Conservation (phyloP, 1,140 invertebrate genomes). For the Listronotus oregonensis region DNA sequence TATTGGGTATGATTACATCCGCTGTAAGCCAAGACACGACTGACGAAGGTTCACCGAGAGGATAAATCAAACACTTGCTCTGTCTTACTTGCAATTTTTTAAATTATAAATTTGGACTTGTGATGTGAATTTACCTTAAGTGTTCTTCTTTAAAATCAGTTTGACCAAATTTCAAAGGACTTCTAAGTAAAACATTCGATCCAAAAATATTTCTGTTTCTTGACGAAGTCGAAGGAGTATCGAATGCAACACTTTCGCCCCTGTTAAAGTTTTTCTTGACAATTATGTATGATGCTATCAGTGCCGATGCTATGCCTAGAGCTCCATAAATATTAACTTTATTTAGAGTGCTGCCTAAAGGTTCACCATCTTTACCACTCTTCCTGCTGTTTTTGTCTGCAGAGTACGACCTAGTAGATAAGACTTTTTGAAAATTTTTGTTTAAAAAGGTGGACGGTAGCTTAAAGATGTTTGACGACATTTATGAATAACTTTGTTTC, state of each 20-base stretch:
- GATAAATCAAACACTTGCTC: no score
- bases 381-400: not conserved
- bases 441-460: not conserved
- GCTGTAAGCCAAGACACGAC: no score
- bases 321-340: slow-evolving; percentile 23
- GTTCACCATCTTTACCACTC: not conserved
- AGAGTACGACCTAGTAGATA: slow-evolving; percentile 10
- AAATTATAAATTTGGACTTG: no score
- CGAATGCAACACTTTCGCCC: not conserved
- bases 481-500: not conserved
- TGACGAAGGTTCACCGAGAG: no score
- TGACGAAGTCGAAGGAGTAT: no score
- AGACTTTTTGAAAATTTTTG: slow-evolving; percentile 18
- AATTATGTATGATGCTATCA: slow-evolving; percentile 29
- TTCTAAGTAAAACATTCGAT: not conserved
- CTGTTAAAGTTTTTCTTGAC: slow-evolving; percentile 11
- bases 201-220: no score
- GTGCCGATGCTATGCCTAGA: slow-evolving; percentile 17
- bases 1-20: no score
- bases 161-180: not conserved
- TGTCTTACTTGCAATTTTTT: no score
- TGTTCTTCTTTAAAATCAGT: slow-evolving; percentile 17
- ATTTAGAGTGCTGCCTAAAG: not conserved
- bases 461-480: slow-evolving; percentile 11
- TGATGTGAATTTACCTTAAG: slow-evolving; percentile 16